A percentile compares a stretch with the other conserved stretches of the same genome.
Conservation (phyloP, 30 jellyfish, hydroid and myxozoan species). For the Rhopilema esculentum region DNA sequence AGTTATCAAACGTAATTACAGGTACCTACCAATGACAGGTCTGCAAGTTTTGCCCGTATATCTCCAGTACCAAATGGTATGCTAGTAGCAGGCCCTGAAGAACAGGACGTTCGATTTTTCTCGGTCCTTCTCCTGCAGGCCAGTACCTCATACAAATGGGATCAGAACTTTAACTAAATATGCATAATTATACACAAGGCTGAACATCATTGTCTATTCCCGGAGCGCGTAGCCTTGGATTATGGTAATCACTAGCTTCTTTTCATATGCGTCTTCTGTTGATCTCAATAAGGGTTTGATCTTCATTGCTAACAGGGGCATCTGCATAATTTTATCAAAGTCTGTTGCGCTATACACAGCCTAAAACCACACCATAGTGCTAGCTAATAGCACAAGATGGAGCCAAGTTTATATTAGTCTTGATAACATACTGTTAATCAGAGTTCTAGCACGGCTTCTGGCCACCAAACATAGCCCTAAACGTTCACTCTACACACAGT, state of each 20-base stretch:
- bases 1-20: not conserved
- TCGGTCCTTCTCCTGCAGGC: slow-evolving; percentile 59
- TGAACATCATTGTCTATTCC: slow-evolving; percentile 72
- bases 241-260: slow-evolving; percentile 51
- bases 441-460: not conserved
- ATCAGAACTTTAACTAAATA: slow-evolving; percentile 28
- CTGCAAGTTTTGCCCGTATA: not conserved
- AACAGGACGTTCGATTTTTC: slow-evolving; percentile 32
- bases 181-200: slow-evolving; percentile 68
- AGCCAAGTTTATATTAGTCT: not conserved
- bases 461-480: not conserved
- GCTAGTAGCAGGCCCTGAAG: slow-evolving; percentile 55
- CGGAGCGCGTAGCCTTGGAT: slow-evolving; percentile 66
- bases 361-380: not conserved
- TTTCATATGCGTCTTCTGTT: slow-evolving; percentile 30
- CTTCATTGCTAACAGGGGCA: slow-evolving; percentile 19
- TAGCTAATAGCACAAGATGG: not conserved
- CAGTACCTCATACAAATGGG: slow-evolving; percentile 59
- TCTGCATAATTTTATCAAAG: not conserved
- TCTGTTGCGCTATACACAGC: not conserved
- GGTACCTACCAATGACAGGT: slow-evolving; percentile 15
- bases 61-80: not conserved
- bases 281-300: slow-evolving; percentile 49
- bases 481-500: not conserved
- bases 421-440: not conserved